Evolutionary conservation across 2,797 vertebrate species (phyloP).

Genomic region (Trematomus bernacchii): DNA sequence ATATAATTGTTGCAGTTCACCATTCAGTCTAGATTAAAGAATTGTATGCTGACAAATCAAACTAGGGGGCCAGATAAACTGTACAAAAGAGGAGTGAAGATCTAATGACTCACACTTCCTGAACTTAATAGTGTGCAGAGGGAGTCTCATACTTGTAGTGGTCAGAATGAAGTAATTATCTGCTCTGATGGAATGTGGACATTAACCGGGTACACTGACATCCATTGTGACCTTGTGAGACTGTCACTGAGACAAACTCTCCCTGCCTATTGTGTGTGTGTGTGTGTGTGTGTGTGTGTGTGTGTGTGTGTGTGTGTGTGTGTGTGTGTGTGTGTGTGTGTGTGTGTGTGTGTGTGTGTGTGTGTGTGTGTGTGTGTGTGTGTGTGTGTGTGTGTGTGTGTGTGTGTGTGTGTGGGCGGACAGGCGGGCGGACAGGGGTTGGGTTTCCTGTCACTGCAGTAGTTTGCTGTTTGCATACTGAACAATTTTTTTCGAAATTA

Average conservation of each 20-base stretch:
- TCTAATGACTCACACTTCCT: conserved; percentile 49
- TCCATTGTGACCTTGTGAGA: conserved; percentile 65
- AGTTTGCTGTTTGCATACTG: conserved; percentile 53
- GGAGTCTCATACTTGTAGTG: conserved; percentile 32
- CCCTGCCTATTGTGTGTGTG: conserved; percentile 29
- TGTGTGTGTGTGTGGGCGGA: conserved; percentile 10
- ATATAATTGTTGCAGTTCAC: conserved; percentile 10
- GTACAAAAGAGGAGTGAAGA: conserved; percentile 6
- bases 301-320: conserved; percentile 5
- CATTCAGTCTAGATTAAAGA: conserved; percentile 21
- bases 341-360: conserved; percentile 7
- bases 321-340: conserved; percentile 15
- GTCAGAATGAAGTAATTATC: conserved; percentile 48
- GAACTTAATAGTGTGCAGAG: conserved; percentile 32
- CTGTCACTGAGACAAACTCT: conserved; percentile 47
- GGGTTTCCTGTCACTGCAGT: conserved; percentile 44
- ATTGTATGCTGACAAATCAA: conserved; percentile 19
- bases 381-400: conserved; percentile 11
- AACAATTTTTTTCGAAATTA: conserved; percentile 30
- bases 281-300: conserved; percentile 18
- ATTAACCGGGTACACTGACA: conserved; percentile 55
- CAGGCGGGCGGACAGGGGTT: neutral
- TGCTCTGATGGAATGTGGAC: conserved; percentile 49
- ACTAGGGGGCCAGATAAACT: conserved; percentile 7
- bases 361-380: conserved; percentile 7